Conservation (phyloP, 2,113 vertebrate genomes). For the Hippocampus mohnikei region DNA sequence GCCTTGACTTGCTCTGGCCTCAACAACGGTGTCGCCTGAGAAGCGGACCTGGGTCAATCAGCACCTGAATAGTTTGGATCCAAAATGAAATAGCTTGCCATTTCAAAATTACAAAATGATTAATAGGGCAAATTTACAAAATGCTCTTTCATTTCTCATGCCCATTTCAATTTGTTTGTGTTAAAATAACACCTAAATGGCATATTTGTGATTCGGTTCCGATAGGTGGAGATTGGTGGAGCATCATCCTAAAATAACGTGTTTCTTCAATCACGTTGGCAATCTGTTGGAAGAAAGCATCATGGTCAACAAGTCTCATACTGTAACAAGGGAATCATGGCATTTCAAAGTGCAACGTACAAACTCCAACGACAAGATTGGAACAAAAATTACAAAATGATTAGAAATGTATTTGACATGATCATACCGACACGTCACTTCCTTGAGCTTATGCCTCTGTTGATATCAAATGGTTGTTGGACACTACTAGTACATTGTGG, state of each 20-base stretch:
- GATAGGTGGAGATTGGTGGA: background rate
- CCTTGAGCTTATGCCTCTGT: background rate
- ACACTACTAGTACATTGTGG: background rate
- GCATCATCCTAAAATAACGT: background rate
- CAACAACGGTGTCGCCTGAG: constrained; percentile 34
- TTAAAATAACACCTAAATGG: constrained; percentile 10
- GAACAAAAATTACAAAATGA: background rate
- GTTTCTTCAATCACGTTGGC: background rate
- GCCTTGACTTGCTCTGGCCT: constrained; percentile 69
- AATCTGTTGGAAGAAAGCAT: background rate
- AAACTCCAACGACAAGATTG: background rate
- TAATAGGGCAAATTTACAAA: constrained; percentile 27
- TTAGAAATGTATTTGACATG: background rate
- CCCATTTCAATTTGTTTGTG: constrained; percentile 14
- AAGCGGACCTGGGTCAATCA: constrained; percentile 57
- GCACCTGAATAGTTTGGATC: constrained; percentile 47
- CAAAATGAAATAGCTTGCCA: constrained; percentile 51
- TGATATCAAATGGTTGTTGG: background rate
- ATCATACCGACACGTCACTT: background rate
- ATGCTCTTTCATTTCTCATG: constrained; percentile 25
- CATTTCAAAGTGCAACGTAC: background rate
- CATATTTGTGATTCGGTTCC: constrained; percentile 5
- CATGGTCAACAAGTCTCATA: background rate
- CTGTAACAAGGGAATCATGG: background rate
- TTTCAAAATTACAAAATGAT: constrained; percentile 54